Evolutionary conservation across 2,113 vertebrate genomes (phyloP).

Genomic region (Malurus cyaneus): DNA sequence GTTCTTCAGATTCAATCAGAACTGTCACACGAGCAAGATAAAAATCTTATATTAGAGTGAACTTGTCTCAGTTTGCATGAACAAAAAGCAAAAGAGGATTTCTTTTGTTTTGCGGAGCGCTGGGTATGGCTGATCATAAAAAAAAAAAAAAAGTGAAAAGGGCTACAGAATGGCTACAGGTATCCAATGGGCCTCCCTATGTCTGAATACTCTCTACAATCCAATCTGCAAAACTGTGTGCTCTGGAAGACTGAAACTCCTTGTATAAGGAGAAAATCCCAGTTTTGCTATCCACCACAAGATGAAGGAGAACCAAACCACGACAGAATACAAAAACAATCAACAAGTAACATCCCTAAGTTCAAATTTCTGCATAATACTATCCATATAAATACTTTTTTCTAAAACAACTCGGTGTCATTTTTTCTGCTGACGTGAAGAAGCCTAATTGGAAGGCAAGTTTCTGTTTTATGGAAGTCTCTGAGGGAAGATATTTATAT

Average conservation of each 20-base stretch:
- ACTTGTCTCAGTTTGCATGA: neutral
- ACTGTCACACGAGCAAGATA: neutral
- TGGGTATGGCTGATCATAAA: neutral
- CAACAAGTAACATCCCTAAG: neutral
- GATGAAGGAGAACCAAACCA: neutral
- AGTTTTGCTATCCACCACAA: neutral
- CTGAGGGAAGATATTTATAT: neutral
- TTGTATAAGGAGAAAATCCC: neutral
- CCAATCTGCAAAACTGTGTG: neutral
- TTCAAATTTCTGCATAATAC: neutral
- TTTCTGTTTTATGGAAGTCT: neutral
- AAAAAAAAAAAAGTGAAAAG: neutral
- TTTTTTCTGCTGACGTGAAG: neutral
- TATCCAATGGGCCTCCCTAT: neutral
- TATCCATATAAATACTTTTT: neutral
- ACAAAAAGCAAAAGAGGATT: neutral
- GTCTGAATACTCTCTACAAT: neutral
- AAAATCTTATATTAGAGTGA: neutral
- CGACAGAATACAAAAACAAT: neutral
- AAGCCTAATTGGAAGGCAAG: neutral
- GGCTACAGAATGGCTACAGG: neutral
- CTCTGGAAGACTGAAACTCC: neutral
- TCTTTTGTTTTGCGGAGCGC: neutral
- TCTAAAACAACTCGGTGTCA: neutral
- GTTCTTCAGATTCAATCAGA: neutral